Base-by-base conservation (phyloP, 2,797 vertebrate genomes). In the Poliocrania exsul region DNA sequence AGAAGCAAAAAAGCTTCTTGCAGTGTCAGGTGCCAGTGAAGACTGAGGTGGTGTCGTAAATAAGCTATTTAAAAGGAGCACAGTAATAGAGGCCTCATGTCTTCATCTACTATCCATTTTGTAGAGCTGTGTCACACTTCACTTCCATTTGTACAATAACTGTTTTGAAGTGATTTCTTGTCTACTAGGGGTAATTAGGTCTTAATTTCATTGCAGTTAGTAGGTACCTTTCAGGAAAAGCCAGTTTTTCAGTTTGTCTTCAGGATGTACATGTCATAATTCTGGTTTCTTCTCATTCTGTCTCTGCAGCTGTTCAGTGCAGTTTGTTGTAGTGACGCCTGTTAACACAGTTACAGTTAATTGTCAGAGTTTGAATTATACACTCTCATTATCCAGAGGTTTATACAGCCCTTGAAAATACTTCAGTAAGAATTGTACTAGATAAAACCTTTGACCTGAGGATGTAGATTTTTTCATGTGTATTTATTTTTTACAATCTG, bases 181-280 rank as follows among this genome's bases (percentile, higher is more conserved):
- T 53, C 54, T 83, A 23, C 69, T 70, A 15, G 71, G 75, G 74
- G 53, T 96, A 96, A 91, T 94, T 77, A 64, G 61, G 71, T 83
- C 74, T 75, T 85, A 4, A 9, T 88, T 90, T 78, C 49, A 44
- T 60, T 90, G 93, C 85, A 90, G 82, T 93, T 90, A 58, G 66
- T 56, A 62, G 56, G 62, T 74, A 91, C 51, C 54, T 92, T 94
- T 83, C 49, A 88, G 91, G 69, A 87, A 85, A 73, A 94, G 69
- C 21, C 77, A 86, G 62, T 93, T 93, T 90, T 92, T 77, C 53
- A 64, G 84, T 93, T 92, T 96, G 81, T 92, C 95, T 96, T 95
- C 81, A 72, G 95, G 85, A 82, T 66, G 46, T 80, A 72, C 77
- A 79, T 94, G 88, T 75, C 92, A 88, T 50, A 71, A 83, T 88